Evolutionary conservation across 2,888 invertebrate genomes (phyloP).

Genomic region (Melanargia galathea): DNA sequence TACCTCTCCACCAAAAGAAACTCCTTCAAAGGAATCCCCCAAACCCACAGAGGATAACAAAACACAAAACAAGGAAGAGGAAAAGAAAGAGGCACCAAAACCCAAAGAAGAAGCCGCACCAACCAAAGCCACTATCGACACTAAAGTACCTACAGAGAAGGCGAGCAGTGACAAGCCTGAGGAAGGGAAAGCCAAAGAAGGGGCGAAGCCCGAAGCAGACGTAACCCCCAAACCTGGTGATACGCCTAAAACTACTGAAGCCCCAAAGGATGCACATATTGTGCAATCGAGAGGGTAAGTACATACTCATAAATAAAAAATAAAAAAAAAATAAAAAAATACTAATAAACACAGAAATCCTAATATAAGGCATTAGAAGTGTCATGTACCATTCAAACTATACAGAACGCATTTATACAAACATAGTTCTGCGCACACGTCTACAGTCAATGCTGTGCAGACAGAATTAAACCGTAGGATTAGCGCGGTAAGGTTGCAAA

Average conservation of each 20-base stretch:
- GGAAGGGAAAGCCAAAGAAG: slow-evolving; percentile 38
- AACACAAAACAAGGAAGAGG: slow-evolving; percentile 40
- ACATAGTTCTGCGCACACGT: too few relatives aligned
- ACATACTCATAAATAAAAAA: background rate
- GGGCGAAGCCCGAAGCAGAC: slow-evolving; percentile 38
- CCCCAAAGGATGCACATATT: slow-evolving; percentile 46
- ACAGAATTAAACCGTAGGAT: too few relatives aligned
- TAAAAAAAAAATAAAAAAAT: background rate
- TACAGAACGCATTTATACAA: too few relatives aligned
- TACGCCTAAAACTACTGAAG: slow-evolving; percentile 45
- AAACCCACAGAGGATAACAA: slow-evolving; percentile 38
- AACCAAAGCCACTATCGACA: slow-evolving; percentile 25
- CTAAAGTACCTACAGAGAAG: slow-evolving; percentile 24
- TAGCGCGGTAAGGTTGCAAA: too few relatives aligned
- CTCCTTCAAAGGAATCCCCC: slow-evolving; percentile 21
- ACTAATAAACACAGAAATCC: background rate
- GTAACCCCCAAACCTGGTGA: slow-evolving; percentile 43
- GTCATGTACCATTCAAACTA: too few relatives aligned
- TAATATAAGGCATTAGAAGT: too few relatives aligned
- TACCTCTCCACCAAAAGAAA: slow-evolving; percentile 17
- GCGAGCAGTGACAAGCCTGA: slow-evolving; percentile 38
- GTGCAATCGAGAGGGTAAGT: slow-evolving; percentile 62
- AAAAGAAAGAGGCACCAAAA: slow-evolving; percentile 36
- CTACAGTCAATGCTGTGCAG: too few relatives aligned
- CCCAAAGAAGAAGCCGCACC: slow-evolving; percentile 18